Evolutionary conservation across 2,113 vertebrate species (phyloP).

Genomic region (Ctenomys sociabilis): DNA sequence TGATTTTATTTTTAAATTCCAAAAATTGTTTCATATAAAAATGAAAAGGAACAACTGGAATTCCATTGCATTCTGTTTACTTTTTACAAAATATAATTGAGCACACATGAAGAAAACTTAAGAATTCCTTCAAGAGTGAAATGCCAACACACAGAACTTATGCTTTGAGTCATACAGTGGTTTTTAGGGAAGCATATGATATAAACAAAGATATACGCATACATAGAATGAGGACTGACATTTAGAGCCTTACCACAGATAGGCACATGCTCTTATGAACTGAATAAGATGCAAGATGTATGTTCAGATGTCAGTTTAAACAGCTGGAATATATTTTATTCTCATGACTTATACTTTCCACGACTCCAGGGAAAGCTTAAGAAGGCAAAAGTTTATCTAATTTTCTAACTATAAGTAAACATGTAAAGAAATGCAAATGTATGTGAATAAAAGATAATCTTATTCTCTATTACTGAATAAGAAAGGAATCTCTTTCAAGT

Average conservation of each 20-base stretch:
- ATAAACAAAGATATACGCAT: neutral
- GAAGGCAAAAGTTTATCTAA: constrained; percentile 20
- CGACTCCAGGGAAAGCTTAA: neutral
- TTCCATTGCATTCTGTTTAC: neutral
- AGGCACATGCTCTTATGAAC: neutral
- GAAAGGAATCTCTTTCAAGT: neutral
- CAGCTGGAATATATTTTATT: constrained; percentile 18
- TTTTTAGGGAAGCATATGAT: constrained; percentile 9
- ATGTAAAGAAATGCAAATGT: neutral
- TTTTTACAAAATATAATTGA: neutral
- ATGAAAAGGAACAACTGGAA: neutral
- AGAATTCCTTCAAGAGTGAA: neutral
- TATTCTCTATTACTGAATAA: constrained; percentile 47
- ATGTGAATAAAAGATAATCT: constrained; percentile 20
- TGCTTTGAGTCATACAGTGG: neutral
- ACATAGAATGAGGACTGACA: neutral
- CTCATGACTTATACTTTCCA: constrained; percentile 38
- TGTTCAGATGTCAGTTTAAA: neutral
- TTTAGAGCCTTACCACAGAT: neutral
- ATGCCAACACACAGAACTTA: neutral
- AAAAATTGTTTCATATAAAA: neutral
- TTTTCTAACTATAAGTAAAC: constrained; percentile 40
- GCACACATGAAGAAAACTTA: neutral
- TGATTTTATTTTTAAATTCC: constrained; percentile 40
- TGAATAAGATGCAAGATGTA: neutral